Conservation (phyloP, 2,888 invertebrate genomes). For the Xylota segnis region DNA sequence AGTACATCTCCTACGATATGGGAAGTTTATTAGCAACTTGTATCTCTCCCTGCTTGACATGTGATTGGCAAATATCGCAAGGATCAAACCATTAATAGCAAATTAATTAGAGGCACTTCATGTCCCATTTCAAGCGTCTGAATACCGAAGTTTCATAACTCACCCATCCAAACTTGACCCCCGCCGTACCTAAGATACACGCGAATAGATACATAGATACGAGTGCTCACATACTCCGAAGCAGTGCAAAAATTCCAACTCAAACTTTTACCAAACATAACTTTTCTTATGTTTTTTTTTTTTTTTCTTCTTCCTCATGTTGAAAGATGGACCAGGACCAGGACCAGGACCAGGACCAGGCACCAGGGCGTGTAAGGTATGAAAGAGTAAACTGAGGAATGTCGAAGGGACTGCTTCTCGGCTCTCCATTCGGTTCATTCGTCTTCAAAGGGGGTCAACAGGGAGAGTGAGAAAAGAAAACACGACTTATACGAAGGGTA, state of each 20-base stretch:
- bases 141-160: constrained; percentile 41
- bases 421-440: constrained; percentile 45
- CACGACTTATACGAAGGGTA: constrained; percentile 46
- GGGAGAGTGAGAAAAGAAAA: constrained; percentile 32
- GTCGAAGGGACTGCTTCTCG: constrained; percentile 38
- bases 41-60: background rate
- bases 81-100: constrained; percentile 19
- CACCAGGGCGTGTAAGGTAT: constrained; percentile 5
- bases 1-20: background rate
- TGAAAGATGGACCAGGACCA: constrained; percentile 18
- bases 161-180: constrained; percentile 4
- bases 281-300: background rate
- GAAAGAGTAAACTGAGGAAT: constrained; percentile 43
- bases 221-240: background rate
- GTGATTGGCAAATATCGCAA: constrained; percentile 19
- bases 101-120: constrained; percentile 52
- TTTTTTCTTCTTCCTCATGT: background rate
- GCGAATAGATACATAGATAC: background rate
- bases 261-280: constrained; percentile 45
- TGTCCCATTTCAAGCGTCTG: constrained; percentile 32
- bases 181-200: background rate
- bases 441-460: constrained; percentile 33
- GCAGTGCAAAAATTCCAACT: background rate
- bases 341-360: too few species aligned
- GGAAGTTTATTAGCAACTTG: constrained; percentile 7